Evolutionary conservation across 2,888 invertebrate species (phyloP), one percentile per base, ranked within the genome.

Genomic region (Leucozona laternaria): DNA sequence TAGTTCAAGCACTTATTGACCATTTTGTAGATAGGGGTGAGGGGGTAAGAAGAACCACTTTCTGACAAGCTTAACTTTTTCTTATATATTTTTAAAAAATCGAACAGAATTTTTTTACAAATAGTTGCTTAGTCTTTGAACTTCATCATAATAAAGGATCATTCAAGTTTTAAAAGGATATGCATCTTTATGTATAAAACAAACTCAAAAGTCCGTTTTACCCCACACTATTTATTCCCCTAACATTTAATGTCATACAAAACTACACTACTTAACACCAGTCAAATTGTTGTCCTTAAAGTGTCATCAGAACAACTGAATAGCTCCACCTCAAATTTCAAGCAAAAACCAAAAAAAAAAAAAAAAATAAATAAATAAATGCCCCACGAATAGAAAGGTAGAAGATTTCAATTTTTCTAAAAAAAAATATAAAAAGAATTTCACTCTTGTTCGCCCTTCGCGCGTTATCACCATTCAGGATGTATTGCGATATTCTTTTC

Each of bases 381-480:
- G 20, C 34, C 43, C 34, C 28, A 43, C 58, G 50, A 70, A 72
- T 68, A 70, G 68, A 75, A 73, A 73, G 57, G 80, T 25, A 66
- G 45, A 48, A 76, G 72, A 72, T 11, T 75, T 66, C 57, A 58
- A 58, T 17, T 15, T 15, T 37, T 20, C 13, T 22, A 55, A 48
- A 62, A 62, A 53, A 17, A 45, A 53, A 66, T 10, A 37, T 7
- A 25, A 64, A 55, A 68, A 20, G 13, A 57, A 53, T 48, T 70
- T 43, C 28, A 76, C 31, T 66, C 53, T 72, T 84, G 60, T 68
- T 77, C 62, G 68, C 28, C 73, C 55, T 78, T 81, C 58, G 55
- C 81, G 71, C 78, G 81, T 86, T 86, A 86, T 86, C 82, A 48
- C 75, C 82, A 79, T 82, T 82, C 78, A 78, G 78, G 78, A 79